A percentile compares a stretch with the other conserved stretches of the same genome.
phyloP scores from a whole-genome alignment of 2,888 invertebrate genomes.

The Pachliopta kotzebuea region DNA sequence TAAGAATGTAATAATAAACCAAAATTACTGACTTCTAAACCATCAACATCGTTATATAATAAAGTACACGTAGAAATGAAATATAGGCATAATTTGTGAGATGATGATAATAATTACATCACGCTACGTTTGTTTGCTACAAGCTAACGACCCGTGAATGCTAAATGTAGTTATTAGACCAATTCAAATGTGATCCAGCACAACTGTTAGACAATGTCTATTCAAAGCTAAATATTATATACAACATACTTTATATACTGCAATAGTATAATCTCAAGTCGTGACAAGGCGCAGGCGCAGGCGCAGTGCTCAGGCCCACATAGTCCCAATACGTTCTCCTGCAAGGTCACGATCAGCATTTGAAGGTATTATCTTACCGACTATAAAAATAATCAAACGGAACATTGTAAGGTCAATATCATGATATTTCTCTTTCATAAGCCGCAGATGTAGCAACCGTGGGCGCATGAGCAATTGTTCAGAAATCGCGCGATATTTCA shows the following conservation, averaged over 20 bases:
- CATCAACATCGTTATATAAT: too few relatives aligned
- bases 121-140: background rate
- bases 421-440: slow-evolving; percentile 31
- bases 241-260: background rate
- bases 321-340: slow-evolving; percentile 51
- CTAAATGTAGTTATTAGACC: background rate
- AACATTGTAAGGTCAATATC: slow-evolving; percentile 42
- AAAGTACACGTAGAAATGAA: too few relatives aligned
- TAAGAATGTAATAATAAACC: too few relatives aligned
- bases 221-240: too few relatives aligned
- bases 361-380: slow-evolving; percentile 32
- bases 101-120: background rate
- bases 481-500: slow-evolving; percentile 26
- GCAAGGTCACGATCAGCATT: slow-evolving; percentile 61
- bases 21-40: too few relatives aligned
- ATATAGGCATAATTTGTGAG: too few relatives aligned
- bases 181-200: too few relatives aligned
- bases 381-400: slow-evolving; percentile 30
- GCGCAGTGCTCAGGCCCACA: slow-evolving; percentile 35
- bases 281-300: slow-evolving; percentile 39
- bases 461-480: slow-evolving; percentile 29
- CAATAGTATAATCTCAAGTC: slow-evolving; percentile 35
- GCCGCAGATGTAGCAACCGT: slow-evolving; percentile 28
- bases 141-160: slow-evolving; percentile 1
- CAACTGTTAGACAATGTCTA: too few relatives aligned